Conservation (phyloP, 2,888 invertebrate species). For the Pollenia labialis region DNA sequence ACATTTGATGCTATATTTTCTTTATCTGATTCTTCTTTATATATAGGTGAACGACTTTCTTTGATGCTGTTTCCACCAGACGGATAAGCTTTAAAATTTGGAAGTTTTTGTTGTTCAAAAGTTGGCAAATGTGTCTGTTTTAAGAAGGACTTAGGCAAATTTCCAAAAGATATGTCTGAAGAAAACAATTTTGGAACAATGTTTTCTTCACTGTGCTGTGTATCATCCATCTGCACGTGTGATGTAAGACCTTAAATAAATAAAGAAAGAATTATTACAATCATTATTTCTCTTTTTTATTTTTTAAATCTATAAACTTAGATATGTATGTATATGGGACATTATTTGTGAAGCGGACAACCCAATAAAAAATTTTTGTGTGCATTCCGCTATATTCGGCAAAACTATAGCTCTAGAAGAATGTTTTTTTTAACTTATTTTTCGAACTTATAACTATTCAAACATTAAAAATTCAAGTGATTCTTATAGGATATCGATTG, state of each 20-base stretch:
- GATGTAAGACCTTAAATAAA: conserved; percentile 17
- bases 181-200: background rate
- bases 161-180: background rate
- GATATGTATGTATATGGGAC: no score
- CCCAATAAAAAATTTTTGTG: no score
- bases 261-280: no score
- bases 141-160: background rate
- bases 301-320: no score
- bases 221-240: background rate
- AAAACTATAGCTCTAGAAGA: no score
- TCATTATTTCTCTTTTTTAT: no score
- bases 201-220: background rate
- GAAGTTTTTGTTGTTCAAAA: conserved; percentile 77
- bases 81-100: conserved; percentile 78
- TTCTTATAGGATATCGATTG: no score
- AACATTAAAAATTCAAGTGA: no score
- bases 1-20: conserved; percentile 13
- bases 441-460: no score
- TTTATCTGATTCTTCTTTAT: background rate
- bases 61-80: background rate
- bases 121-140: background rate
- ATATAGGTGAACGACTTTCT: background rate
- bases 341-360: no score
- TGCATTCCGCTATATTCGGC: no score
- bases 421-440: no score